These are phyloP conservation scores for Eremophila alpestris DNA, from an alignment of 2,797 vertebrate genomes.

Conservation along the genomic window DNA sequence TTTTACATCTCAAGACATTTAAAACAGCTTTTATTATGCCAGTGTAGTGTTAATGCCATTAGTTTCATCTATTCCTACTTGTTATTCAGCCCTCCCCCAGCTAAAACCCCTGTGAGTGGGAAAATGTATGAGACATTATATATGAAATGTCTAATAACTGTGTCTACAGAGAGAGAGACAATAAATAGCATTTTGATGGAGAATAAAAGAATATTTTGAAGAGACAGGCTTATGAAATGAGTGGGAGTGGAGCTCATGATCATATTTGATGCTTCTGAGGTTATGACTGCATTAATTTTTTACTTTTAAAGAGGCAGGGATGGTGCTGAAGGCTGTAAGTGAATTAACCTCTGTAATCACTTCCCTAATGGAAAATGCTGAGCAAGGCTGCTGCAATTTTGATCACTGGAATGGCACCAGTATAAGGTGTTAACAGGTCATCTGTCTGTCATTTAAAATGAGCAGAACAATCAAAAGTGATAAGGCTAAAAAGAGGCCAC, in stretches of 20 bases:
- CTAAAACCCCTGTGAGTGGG: conserved; percentile 39
- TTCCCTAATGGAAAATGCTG: conserved; percentile 20
- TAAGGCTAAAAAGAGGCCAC: not conserved
- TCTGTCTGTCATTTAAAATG: not conserved
- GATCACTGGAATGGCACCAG: not conserved
- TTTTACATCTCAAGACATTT: conserved; percentile 21
- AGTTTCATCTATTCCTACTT: conserved; percentile 13
- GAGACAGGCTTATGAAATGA: conserved; percentile 45
- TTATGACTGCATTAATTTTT: conserved; percentile 29
- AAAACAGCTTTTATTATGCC: not conserved
- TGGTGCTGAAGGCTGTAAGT: not conserved
- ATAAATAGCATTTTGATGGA: conserved; percentile 61
- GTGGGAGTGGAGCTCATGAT: conserved; percentile 29
- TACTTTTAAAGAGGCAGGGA: conserved; percentile 26
- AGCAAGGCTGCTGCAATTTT: not conserved
- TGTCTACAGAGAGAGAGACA: conserved; percentile 45
- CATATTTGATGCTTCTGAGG: conserved; percentile 22
- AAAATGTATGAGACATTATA: conserved; percentile 31
- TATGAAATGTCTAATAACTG: conserved; percentile 47
- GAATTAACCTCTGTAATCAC: not conserved
- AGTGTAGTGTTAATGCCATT: conserved; percentile 26
- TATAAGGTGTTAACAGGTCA: not conserved
- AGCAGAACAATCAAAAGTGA: not conserved
- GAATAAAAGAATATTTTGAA: conserved; percentile 53
- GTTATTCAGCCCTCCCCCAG: conserved; percentile 5